Conservation (phyloP, 2,888 invertebrate species). For the Orthosia gothica region DNA sequence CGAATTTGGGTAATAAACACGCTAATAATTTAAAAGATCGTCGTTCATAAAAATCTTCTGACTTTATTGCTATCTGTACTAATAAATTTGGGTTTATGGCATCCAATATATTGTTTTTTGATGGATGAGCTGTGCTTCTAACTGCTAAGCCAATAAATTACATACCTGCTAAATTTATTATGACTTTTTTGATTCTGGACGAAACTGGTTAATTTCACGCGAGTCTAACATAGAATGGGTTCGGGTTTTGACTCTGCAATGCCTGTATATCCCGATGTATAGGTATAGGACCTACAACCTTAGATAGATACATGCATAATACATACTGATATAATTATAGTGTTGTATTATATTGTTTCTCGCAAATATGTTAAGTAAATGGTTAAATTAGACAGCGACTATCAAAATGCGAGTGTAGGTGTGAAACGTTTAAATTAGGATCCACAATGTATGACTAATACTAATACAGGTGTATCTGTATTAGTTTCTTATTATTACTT, state of each 20-base stretch:
- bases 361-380: conserved; percentile 30
- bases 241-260: background rate
- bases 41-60: conserved; percentile 43
- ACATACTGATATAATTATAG: background rate
- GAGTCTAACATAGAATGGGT: background rate
- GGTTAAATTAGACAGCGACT: conserved; percentile 39
- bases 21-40: conserved; percentile 29
- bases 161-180: background rate
- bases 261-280: no score
- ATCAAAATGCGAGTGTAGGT: conserved; percentile 52
- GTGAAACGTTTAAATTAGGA: conserved; percentile 56
- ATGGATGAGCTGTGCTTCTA: conserved; percentile 11
- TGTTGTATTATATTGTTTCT: conserved; percentile 9
- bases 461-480: conserved; percentile 61
- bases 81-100: conserved; percentile 47
- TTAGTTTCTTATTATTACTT: no score
- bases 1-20: conserved; percentile 39
- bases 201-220: background rate
- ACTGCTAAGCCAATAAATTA: conserved; percentile 24
- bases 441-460: conserved; percentile 60
- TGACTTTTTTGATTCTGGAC: conserved; percentile 9
- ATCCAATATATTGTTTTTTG: conserved; percentile 47
- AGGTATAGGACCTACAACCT: no score
- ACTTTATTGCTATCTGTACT: conserved; percentile 36
- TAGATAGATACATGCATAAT: no score